A percentile compares a stretch with the other conserved stretches of the same genome.
Evolutionary conservation across 2,888 invertebrate species (phyloP).

Genomic region (Ormyrus rosae): DNA sequence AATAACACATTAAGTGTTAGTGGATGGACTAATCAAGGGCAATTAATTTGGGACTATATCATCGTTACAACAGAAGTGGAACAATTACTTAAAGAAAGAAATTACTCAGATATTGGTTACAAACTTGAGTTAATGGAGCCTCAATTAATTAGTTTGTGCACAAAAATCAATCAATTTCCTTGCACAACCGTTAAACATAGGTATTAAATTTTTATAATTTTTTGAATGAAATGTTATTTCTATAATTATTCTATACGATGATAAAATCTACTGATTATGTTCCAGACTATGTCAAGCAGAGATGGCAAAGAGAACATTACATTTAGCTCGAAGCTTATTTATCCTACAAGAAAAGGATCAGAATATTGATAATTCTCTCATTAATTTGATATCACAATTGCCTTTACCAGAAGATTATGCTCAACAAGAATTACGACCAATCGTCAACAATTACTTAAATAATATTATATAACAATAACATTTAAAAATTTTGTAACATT

Average conservation of each 20-base stretch:
- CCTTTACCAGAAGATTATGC: constrained; percentile 81
- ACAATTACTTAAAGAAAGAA: constrained; percentile 65
- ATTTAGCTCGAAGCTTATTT: constrained; percentile 76
- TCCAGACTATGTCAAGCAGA: constrained; percentile 78
- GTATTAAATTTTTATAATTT: constrained; percentile 58
- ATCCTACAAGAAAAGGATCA: constrained; percentile 70
- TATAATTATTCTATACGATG: not conserved
- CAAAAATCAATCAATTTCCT: constrained; percentile 76
- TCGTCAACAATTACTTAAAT: constrained; percentile 68
- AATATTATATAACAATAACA: constrained; percentile 51
- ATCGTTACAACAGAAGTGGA: constrained; percentile 81
- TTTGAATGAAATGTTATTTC: not conserved
- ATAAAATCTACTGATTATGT: constrained; percentile 52
- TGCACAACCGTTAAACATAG: constrained; percentile 76
- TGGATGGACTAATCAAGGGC: constrained; percentile 86
- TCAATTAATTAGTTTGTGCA: constrained; percentile 77
- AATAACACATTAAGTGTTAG: constrained; percentile 78
- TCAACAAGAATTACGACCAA: constrained; percentile 76
- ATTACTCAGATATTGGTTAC: constrained; percentile 69
- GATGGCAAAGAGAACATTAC: constrained; percentile 78
- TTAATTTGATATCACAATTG: constrained; percentile 77
- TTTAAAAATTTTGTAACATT: no score
- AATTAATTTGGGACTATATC: constrained; percentile 84
- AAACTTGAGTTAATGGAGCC: constrained; percentile 77
- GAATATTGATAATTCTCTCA: constrained; percentile 70